Base-by-base conservation (phyloP, 1,140 invertebrate genomes). In the Meloidogyne floridensis region DNA sequence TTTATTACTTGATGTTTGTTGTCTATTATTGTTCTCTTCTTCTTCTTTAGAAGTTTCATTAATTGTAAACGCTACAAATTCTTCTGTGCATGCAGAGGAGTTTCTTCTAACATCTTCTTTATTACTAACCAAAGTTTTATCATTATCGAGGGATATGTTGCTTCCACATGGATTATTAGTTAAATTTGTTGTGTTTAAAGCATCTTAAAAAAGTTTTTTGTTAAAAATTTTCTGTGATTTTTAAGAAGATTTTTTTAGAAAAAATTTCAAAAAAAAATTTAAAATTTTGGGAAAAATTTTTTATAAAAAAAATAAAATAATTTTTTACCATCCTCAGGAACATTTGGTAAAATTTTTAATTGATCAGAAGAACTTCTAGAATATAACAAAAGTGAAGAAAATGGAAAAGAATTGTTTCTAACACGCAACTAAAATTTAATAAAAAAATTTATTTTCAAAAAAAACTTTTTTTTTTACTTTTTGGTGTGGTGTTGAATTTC, bases 371-470 rank as follows among this genome's bases (percentile, higher is more conserved):
- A 83, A 15, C 42, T 83, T 72, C 83, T 83, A 13, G 82, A 83
- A 70, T 82, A 69, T 20, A 83, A 54, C 51, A 83, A 74, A 47
- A 83, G 75, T 9, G 82, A 83, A 18, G 82, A 65, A 77, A 83
- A 83, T 3, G 82, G 82, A 47, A 83, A 83, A 18, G 82, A 83
- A 74, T 83, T 83, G 73, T 83, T 83, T 18, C 82, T 80, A 59
- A 83, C 73, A 81, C 81, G 82, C 20, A 80, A 11, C 81, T 81
- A 47, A 82, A 80, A 8, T 32, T 73, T 73, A 73, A n/a, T 5
- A 51, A 73, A 18, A 42, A 42, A 4, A n/a, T 15, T 42, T 43
- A 47, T 47, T 47, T 13, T 2, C 1, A 56, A 77, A 20, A 56
- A 43, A 43, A 32, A 32, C 32, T 32, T 32, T 32, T 32, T 32